Evolutionary conservation across 2,888 invertebrate genomes (phyloP), one percentile per base, ranked within the genome.

Genomic region (Aspidapion aeneum): DNA sequence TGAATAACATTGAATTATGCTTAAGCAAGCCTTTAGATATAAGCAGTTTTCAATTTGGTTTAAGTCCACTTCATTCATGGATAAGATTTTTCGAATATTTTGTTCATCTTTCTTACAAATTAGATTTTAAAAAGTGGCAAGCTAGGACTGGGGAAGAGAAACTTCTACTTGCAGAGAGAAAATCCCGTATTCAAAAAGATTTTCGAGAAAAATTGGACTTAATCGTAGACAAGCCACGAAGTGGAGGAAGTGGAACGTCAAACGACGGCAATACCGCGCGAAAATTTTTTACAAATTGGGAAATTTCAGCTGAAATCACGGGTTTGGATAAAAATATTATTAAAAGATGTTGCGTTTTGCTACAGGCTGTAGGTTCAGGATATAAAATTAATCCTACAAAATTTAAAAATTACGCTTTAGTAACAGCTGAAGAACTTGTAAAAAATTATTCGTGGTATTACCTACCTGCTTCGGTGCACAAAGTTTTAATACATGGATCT

Each of bases 191-290:
- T 54, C 58, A 62, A 54, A 52, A 58, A 12, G n/a, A 58, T n/a
- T 62, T 62, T 62, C 51, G 58, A 22, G 58, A 58, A 21, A 58
- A 58, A 21, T 21, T 59, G 12, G 59, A n/a, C n/a, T 59, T 59
- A 16, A 51, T 51, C 16, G 22, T 59, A 1, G 55, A 55, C 49
- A 58, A 62, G 18, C 51, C 57, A 51, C 18, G 60, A 57, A 58
- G 20, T 62, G 57, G 57, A 57, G 60, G 60, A 55, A 60, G 60
- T 60, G 63, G 63, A 7, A 66, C 64, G 18, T 61, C 66, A 17
- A 66, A 62, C 51, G 62, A 64, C 49, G 60, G 66, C 17, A 66
- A 66, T 50, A 66, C 64, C 7, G 66, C 62, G 18, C 58, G 64
- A 54, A 59, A 57, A 18, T 64, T 66, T 35, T 66, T 66, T 58